Evolutionary conservation across 2,888 invertebrate genomes (phyloP), one percentile per base, ranked within the genome.

Genomic region (Tipula vernalis): DNA sequence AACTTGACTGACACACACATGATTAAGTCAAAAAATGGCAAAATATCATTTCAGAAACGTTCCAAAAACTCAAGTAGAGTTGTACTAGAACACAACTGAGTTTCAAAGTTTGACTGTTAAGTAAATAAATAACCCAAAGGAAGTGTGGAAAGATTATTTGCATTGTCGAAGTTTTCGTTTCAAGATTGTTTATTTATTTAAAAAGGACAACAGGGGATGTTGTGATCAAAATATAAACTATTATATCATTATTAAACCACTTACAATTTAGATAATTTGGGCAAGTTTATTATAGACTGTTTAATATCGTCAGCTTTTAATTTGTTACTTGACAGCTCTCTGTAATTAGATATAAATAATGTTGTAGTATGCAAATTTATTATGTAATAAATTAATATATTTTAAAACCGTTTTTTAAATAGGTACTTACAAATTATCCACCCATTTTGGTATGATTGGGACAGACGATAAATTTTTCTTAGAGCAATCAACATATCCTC

Each of bases 371-470:
- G 10, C 42, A 15, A 47, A 28, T 86, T 5, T 44, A 86, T 47
- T 28, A 44, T 86, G 36, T 86, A 51, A 36, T 13, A 36, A 39
- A 28, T 28, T 28, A 28, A 47, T 86, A 0, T 15, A 87, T 84
- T 36, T 71, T 71, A 2, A 18, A 28, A 71, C 1, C 10, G 8
- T 51, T 51, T 57, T 57, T 15, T 87, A 87, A 87, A 87, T 85
- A 42, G 83, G 85, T 87, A 90, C 91, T 94, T 94, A 96, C 94
- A 96, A 93, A 90, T 94, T 93, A 92, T 94, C 94, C 91, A 95
- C 95, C 95, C 96, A 96, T 92, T 92, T 92, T 87, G 96, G 96
- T 91, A 96, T 93, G 92, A 94, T 92, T 88, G 96, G 96, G 91
- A 96, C 94, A 89, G 93, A 92, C 88, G 93, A 93, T 90, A 96